Percentiles rank a stretch among this genome's conserved stretches.
Evolutionary conservation across 2,888 invertebrate species (phyloP).

Genomic region (Diachrysia chrysitis): DNA sequence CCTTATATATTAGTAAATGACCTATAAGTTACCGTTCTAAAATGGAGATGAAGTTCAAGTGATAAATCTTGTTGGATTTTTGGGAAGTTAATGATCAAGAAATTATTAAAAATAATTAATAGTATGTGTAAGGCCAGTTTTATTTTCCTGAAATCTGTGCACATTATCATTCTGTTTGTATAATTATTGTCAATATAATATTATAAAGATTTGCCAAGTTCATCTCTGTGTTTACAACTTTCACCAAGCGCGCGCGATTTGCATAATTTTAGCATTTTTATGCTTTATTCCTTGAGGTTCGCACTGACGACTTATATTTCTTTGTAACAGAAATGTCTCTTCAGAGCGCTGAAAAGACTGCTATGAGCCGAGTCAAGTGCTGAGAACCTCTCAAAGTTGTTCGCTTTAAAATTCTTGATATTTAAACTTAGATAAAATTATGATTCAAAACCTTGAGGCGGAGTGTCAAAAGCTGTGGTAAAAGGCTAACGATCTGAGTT

Average conservation of each 20-base stretch:
- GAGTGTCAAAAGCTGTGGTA: conserved; percentile 6
- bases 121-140: too few species aligned
- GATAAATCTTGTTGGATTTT: too few species aligned
- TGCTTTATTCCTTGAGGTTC: conserved; percentile 58
- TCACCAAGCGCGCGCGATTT: conserved; percentile 64
- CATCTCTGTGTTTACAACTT: conserved; percentile 62
- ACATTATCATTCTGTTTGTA: background rate
- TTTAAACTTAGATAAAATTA: conserved; percentile 51
- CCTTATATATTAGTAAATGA: too few species aligned
- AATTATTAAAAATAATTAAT: too few species aligned
- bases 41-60: too few species aligned
- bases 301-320: conserved; percentile 58
- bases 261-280: conserved; percentile 78
- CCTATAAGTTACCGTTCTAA: too few species aligned
- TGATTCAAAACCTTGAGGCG: conserved; percentile 17
- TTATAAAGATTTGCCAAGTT: conserved; percentile 11
- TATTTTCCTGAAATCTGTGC: too few species aligned
- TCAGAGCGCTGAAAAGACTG: conserved; percentile 50
- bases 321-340: conserved; percentile 58
- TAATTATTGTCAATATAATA: too few species aligned
- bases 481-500: background rate
- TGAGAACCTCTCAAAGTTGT: conserved; percentile 48
- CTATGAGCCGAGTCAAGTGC: conserved; percentile 51
- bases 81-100: too few species aligned
- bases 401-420: conserved; percentile 41